Percentiles rank a stretch among this genome's conserved stretches.
phyloP scores from a whole-genome alignment of 2,888 invertebrate genomes.

The Nasonovia ribisnigri region DNA sequence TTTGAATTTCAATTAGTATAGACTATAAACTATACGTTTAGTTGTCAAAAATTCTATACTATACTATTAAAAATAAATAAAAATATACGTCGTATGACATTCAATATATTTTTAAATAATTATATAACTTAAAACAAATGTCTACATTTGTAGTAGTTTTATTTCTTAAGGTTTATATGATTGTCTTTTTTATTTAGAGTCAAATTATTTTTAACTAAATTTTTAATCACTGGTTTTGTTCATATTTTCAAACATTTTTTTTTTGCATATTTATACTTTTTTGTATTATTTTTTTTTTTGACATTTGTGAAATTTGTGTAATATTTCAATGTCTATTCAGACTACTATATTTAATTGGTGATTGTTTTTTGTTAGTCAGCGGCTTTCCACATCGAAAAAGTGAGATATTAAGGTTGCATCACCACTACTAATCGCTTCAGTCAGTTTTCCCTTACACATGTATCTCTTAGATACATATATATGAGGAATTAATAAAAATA shows the following conservation, averaged over 20 bases:
- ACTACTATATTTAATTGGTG: not conserved
- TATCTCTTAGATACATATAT: not conserved
- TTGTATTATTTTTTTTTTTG: not conserved
- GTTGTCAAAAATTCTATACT: not conserved
- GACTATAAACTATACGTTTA: not conserved
- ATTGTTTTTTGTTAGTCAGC: not conserved
- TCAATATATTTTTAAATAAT: not conserved
- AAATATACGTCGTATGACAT: not conserved
- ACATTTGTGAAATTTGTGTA: not conserved
- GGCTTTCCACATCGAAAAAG: not conserved
- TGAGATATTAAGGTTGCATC: not conserved
- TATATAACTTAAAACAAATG: not conserved
- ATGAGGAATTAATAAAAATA: slow-evolving; percentile 41
- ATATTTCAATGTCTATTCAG: not conserved
- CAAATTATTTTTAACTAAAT: not conserved
- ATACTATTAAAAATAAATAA: not conserved
- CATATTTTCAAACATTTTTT: not conserved
- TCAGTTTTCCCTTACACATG: not conserved
- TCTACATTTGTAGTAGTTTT: not conserved
- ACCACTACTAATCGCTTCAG: not conserved
- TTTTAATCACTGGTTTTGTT: not conserved
- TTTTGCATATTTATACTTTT: not conserved
- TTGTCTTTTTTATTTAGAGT: not conserved
- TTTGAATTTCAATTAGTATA: not conserved
- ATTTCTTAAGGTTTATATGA: not conserved